Evolutionary conservation across 2,888 invertebrate species (phyloP), one percentile per base, ranked within the genome.

Genomic region (Brachyptera risi): DNA sequence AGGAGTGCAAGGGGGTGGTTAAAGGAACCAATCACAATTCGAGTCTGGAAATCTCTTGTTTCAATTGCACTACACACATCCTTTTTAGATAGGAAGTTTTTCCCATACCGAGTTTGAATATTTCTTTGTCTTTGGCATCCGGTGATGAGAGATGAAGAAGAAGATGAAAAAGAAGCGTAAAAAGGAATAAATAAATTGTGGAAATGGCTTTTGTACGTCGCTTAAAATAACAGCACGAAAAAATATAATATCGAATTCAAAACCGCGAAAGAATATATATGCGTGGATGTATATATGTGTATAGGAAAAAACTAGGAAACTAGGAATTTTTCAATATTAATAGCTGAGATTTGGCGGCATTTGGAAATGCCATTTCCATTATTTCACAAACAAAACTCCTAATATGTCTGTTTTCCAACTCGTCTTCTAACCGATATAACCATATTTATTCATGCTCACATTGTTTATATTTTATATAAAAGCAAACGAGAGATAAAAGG

Each of bases 1-100:
- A n/a, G n/a, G n/a, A n/a, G n/a, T n/a, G n/a, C n/a, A n/a, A n/a
- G n/a, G n/a, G 60, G 47, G 26, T 31, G 49, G 21, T 42, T 27
- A 50, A 59, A 37, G 23, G 59, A 49, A 62, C 62, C 62, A 62
- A 62, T 59, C 62, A 62, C 56, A 56, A 59, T 54, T 35, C 59
- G 44, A 35, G 54, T 62, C 17, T 37, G 19, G 13, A 31, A 51
- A 51, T 51, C 51, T 51, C 31, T 51, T 31, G 31, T 51, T 31
- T 31, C 51, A 54, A 54, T 54, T 54, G 54, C 37, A 11, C 23
- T 24, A 21, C 54, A 37, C 37, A 54, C 23, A 21, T 54, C 54
- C 47, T 5, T 24, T 5, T 11, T 31, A 5, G 31, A 31, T 7
- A 5, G 11, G 31, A 11, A 5, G 31, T 11, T 31, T 11, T 31